Conservation (phyloP, 2,888 invertebrate species). For the Pammene aurita region DNA sequence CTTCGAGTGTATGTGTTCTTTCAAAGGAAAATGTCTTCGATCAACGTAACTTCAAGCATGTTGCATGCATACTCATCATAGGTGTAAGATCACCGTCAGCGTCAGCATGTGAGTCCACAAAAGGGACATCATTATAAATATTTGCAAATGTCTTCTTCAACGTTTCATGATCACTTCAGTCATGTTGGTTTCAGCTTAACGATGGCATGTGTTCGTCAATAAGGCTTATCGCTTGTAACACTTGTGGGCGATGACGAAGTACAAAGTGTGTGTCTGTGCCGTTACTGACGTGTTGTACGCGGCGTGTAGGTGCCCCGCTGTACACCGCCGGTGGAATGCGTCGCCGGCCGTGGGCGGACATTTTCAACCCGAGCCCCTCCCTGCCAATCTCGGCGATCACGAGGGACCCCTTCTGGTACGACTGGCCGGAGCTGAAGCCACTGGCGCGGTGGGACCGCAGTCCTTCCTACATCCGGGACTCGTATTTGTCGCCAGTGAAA, state of each 20-base stretch:
- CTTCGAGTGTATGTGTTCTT: constrained; percentile 76
- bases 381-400: constrained; percentile 91
- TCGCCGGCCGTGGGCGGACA: constrained; percentile 85
- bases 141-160: constrained; percentile 11
- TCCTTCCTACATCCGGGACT: constrained; percentile 92
- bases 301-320: constrained; percentile 86
- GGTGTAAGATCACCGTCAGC: constrained; percentile 27
- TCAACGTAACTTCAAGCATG: constrained; percentile 38
- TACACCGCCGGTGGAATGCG: constrained; percentile 86
- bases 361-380: constrained; percentile 91
- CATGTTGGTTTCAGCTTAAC: constrained; percentile 32
- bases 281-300: constrained; percentile 68
- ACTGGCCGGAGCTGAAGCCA: constrained; percentile 91
- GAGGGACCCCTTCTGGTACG: constrained; percentile 96
- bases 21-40: constrained; percentile 37
- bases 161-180: constrained; percentile 31
- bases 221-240: constrained; percentile 49
- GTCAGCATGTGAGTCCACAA: constrained; percentile 6
- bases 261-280: constrained; percentile 61
- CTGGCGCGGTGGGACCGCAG: constrained; percentile 88
- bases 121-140: constrained; percentile 5
- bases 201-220: constrained; percentile 35
- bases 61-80: constrained; percentile 35
- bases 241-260: constrained; percentile 72
- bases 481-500: constrained; percentile 95